These are phyloP conservation scores for Amblyraja radiata DNA, from an alignment of 2,797 vertebrate genomes.

Conservation along the genomic window DNA sequence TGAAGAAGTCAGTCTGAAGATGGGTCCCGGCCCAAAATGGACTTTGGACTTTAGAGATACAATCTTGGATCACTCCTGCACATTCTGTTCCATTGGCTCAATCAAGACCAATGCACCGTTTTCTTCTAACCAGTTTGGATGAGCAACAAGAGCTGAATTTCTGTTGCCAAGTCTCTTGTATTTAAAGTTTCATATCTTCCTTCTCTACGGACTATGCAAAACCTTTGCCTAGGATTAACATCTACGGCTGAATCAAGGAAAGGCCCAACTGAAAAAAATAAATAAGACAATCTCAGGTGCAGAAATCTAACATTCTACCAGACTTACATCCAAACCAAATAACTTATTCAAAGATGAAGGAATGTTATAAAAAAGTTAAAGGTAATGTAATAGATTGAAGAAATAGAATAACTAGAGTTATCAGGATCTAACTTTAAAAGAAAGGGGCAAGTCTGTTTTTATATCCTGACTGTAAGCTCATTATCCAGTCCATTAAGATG, in stretches of 20 bases:
- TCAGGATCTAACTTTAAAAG: neutral
- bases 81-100: too few species aligned
- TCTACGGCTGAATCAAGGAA: neutral
- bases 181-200: neutral
- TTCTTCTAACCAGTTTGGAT: too few species aligned
- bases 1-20: too few species aligned
- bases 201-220: neutral
- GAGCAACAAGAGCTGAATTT: too few species aligned
- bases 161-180: neutral
- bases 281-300: neutral
- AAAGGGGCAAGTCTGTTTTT: neutral
- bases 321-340: neutral
- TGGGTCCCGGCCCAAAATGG: too few species aligned
- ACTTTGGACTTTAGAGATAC: too few species aligned
- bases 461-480: neutral
- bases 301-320: neutral
- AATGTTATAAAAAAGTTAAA: neutral
- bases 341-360: neutral
- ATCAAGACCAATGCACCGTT: too few species aligned
- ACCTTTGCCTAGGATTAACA: neutral
- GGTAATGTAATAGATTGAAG: neutral
- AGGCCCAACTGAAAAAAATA: neutral
- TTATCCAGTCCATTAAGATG: neutral
- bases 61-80: too few species aligned
- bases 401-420: neutral